These are phyloP conservation scores for Mnemiopsis leidyi DNA, from an alignment of 37 sponge, comb jelly and placozoan genomes.

Conservation along the genomic window DNA sequence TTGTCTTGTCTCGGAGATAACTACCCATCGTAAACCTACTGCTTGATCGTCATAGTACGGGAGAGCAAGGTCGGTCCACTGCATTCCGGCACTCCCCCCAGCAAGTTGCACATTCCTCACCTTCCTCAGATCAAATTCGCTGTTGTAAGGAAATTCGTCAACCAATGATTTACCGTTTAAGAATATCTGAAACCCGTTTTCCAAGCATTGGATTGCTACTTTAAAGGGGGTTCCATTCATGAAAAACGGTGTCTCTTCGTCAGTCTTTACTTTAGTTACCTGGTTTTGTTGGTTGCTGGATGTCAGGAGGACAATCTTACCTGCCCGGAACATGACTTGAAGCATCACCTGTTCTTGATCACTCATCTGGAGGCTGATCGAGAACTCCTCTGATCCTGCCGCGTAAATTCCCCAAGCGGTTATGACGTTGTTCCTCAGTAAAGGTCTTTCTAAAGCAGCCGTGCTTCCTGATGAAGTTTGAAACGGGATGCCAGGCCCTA, in stretches of 20 bases:
- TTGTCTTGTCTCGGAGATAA: not conserved
- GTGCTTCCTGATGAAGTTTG: not conserved
- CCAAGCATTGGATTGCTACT: not conserved
- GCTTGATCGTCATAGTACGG: not conserved
- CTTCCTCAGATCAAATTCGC: not conserved
- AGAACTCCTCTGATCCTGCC: not conserved
- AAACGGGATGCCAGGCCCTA: not conserved
- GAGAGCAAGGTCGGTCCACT: not conserved
- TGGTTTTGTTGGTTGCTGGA: not conserved
- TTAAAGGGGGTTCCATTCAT: not conserved
- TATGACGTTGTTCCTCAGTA: not conserved
- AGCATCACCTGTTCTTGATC: not conserved
- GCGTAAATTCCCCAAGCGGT: not conserved
- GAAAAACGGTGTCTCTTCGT: not conserved
- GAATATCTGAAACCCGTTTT: not conserved
- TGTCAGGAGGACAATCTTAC: not conserved
- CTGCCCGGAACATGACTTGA: not conserved
- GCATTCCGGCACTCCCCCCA: not conserved
- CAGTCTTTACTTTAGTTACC: not conserved
- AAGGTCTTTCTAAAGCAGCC: not conserved
- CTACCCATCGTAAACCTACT: not conserved
- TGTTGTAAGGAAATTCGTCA: not conserved
- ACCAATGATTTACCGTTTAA: not conserved
- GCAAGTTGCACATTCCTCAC: not conserved
- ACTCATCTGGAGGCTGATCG: not conserved